Base-by-base conservation (phyloP, 2,888 invertebrate genomes). In the Acanthosoma haemorrhoidale region DNA sequence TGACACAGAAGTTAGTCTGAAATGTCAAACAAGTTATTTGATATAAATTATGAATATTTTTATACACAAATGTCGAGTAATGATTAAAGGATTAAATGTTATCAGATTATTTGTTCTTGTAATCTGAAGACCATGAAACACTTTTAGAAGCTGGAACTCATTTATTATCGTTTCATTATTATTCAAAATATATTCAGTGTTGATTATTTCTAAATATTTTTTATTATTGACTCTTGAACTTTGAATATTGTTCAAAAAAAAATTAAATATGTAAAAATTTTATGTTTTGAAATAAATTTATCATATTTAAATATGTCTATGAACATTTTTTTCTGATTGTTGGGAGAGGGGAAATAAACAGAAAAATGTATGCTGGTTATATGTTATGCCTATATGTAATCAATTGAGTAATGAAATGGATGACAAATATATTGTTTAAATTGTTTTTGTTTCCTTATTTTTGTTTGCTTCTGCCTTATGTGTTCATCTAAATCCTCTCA, bases 371-470 rank as follows among this genome's bases (percentile, higher is more conserved):
- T 43, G 18, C 21, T 43, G 13, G 43, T 21, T 43, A 29, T 64
- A 29, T 29, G 31, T 41, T 41, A 16, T 29, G 39, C 13, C 18
- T 61, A 1, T 11, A 18, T 59, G 31, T 25, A 61, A 21, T 15
- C 13, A 3, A 61, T 39, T 64, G 64, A 64, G 64, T 64, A 39
- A 41, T 64, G 64, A 64, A 41, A 64, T 64, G 41, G 41, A 38
- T 21, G 41, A n/a, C 21, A 64, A 41, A 41, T 61, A 61, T 61
- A 31, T 16, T 25, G 3, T 39, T 29, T 59, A 21, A 39, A 8
- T 39, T 41, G 15, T 18, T 41, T n/a, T 64, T 29, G 29, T 36
- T 29, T 64, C 39, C 41, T 39, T 64, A 25, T 64, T 13, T 64
- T 64, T 64, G 64, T 64, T 51, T 15, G 51, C 51, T 51, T 38